These are phyloP conservation scores for Mesembrinibis cayennensis DNA, from an alignment of 2,113 vertebrate species.

Conservation along the genomic window DNA sequence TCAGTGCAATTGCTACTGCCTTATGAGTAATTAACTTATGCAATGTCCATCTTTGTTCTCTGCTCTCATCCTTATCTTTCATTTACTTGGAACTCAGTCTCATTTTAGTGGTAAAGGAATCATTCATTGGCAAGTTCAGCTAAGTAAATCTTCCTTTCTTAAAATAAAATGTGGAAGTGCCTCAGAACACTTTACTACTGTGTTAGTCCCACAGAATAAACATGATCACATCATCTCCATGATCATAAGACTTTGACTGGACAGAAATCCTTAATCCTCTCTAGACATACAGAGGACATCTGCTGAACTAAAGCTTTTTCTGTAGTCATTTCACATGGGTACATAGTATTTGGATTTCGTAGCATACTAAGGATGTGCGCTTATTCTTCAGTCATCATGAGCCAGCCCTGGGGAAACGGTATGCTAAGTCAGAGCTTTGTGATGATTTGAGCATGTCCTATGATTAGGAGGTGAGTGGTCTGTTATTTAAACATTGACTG, in stretches of 20 bases:
- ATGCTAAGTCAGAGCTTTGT: neutral
- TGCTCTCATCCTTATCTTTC: neutral
- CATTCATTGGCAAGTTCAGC: neutral
- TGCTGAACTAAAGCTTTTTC: neutral
- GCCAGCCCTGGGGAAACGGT: neutral
- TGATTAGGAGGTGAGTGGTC: neutral
- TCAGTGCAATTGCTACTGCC: neutral
- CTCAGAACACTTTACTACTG: neutral
- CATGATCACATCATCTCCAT: neutral
- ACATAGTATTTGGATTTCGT: neutral
- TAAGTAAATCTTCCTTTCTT: neutral
- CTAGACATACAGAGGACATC: neutral
- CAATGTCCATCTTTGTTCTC: neutral
- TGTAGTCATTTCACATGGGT: neutral
- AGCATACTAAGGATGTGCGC: neutral
- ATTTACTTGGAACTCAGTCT: neutral
- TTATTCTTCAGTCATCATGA: neutral
- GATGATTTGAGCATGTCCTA: neutral
- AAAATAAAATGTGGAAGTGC: neutral
- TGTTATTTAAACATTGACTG: neutral
- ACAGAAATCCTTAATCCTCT: neutral
- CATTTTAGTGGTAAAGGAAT: neutral
- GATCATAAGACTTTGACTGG: neutral
- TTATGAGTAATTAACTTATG: neutral
- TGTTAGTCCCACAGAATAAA: neutral